Base-by-base conservation (phyloP, 2,888 invertebrate genomes). In the Alcis repandata region DNA sequence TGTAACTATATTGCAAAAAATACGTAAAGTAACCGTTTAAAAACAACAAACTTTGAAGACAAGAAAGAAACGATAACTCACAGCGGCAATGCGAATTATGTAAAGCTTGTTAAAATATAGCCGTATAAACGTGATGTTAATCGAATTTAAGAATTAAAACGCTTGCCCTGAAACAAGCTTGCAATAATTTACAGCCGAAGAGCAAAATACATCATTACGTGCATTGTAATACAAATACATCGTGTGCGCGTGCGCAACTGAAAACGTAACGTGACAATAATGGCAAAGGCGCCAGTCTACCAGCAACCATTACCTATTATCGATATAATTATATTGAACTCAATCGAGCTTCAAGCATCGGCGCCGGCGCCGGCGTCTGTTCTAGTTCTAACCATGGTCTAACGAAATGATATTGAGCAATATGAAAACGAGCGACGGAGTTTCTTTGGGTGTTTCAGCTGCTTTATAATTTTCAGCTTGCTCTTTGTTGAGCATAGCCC, bases 221-320 rank as follows among this genome's bases (percentile, higher is more conserved):
- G 59, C 56, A 57, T 43, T 65, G 56, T 56, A 63, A 49, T 40
- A 43, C 41, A 59, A 22, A 56, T 51, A 49, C 56, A 33, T 61
- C 40, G 45, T 57, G 46, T 68, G 62, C 67, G 58, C 71, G 70
- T 74, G 65, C 72, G 73, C 68, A 78, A 77, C 73, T 72, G 70
- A 73, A 75, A 75, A 79, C 78, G 72, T 79, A 65, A 80, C 78
- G 78, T 79, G 83, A 85, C 83, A 84, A 84, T 85, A 88, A 87
- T 88, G 84, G 86, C 79, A 69, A 72, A 77, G 88, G 89, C 89
- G 89, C 89, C 88, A 87, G 85, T 78, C 81, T 79, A 79, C 70
- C 62, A 53, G 40, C 72, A 73, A 75, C 80, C 80, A 86, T 86
- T 87, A 85, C 82, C 79, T 84, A 86, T 87, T 87, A 87, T 83